Evolutionary conservation across 2,888 invertebrate species (phyloP).

Genomic region (Amiota mariae): DNA sequence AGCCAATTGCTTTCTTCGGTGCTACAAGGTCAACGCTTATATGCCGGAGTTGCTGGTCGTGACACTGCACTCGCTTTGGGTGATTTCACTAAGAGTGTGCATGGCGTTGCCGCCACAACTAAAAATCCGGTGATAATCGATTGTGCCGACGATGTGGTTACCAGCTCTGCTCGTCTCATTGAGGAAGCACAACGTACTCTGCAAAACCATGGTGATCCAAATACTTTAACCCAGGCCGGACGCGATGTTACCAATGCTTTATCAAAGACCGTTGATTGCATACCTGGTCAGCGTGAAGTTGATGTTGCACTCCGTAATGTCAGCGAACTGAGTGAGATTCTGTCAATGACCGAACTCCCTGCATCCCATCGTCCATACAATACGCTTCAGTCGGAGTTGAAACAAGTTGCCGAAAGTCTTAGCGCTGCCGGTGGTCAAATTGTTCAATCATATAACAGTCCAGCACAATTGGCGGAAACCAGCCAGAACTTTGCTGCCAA

Average conservation of each 20-base stretch:
- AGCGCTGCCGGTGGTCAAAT: slow-evolving; percentile 89
- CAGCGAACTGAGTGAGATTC: slow-evolving; percentile 82
- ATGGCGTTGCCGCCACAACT: slow-evolving; percentile 85
- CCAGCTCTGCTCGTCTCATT: slow-evolving; percentile 84
- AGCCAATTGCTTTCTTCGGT: slow-evolving; percentile 91
- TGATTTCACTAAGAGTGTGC: slow-evolving; percentile 82
- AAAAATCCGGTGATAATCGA: slow-evolving; percentile 78
- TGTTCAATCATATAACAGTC: slow-evolving; percentile 83
- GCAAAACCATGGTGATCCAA: slow-evolving; percentile 70
- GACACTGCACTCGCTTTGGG: slow-evolving; percentile 86
- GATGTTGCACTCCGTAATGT: slow-evolving; percentile 90
- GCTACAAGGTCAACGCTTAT: slow-evolving; percentile 85
- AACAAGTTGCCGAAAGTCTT: slow-evolving; percentile 86
- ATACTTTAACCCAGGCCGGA: slow-evolving; percentile 80
- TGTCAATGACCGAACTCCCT: slow-evolving; percentile 85
- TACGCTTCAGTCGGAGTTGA: slow-evolving; percentile 89
- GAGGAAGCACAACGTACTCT: slow-evolving; percentile 84
- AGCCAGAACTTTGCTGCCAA: slow-evolving; percentile 86
- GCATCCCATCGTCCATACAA: slow-evolving; percentile 82
- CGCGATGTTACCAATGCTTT: slow-evolving; percentile 81
- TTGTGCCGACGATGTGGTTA: slow-evolving; percentile 86
- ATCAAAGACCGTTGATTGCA: slow-evolving; percentile 82
- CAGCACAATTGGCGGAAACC: slow-evolving; percentile 81
- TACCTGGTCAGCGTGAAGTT: slow-evolving; percentile 96
- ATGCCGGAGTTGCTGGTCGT: slow-evolving; percentile 86